Percentiles rank a stretch among this genome's conserved stretches.
Evolutionary conservation across 2,113 vertebrate species (phyloP).

Genomic region (Odontesthes bonariensis): DNA sequence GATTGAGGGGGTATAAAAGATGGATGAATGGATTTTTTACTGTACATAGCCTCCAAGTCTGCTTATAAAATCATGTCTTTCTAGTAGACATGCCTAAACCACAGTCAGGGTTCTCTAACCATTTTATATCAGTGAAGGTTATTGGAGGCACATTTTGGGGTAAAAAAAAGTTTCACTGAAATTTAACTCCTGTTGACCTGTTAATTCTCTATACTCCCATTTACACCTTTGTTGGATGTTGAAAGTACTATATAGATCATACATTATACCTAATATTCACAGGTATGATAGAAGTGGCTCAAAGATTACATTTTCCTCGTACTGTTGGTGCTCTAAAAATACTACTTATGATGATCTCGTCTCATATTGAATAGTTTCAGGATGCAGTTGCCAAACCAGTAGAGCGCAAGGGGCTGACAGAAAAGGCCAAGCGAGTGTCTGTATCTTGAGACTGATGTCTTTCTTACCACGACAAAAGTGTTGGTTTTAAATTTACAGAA

Average conservation of each 20-base stretch:
- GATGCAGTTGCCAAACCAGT: not conserved
- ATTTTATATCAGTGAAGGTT: too few species aligned
- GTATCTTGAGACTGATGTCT: conserved; percentile 34
- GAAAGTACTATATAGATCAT: not conserved
- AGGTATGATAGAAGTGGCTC: not conserved
- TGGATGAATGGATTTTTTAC: too few species aligned
- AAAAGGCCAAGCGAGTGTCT: conserved; percentile 16
- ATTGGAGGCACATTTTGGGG: not conserved
- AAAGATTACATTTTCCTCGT: conserved; percentile 1
- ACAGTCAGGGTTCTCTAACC: too few species aligned
- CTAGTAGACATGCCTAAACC: too few species aligned
- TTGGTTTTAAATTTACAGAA: conserved; percentile 50
- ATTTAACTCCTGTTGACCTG: too few species aligned
- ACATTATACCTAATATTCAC: not conserved
- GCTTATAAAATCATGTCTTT: too few species aligned
- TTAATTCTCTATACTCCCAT: too few species aligned
- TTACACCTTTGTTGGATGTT: not conserved
- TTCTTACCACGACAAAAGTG: conserved; percentile 36
- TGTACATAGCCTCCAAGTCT: too few species aligned
- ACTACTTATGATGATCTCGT: conserved; percentile 1
- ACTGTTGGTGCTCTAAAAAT: not conserved
- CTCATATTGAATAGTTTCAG: not conserved
- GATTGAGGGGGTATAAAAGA: too few species aligned
- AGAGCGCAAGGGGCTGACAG: conserved; percentile 7
- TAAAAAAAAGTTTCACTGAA: not conserved